Percentiles rank a stretch among this genome's conserved stretches.
These are phyloP conservation scores for Elysia chlorotica DNA, from an alignment of 1,140 invertebrate species.

Conservation along the genomic window DNA sequence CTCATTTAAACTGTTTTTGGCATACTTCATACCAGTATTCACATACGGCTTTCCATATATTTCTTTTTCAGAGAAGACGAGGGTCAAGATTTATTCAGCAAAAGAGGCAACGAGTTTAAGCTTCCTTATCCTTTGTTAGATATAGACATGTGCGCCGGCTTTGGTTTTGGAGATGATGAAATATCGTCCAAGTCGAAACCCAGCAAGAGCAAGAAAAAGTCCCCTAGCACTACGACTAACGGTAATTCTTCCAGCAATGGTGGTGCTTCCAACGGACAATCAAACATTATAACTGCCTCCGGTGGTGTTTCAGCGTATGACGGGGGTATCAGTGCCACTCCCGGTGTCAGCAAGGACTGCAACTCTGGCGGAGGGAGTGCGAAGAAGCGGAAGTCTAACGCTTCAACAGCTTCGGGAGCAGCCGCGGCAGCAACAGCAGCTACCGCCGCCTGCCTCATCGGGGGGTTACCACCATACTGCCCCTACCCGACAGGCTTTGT, in stretches of 20 bases:
- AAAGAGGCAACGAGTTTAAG: constrained; percentile 98
- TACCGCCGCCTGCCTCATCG: constrained; percentile 20
- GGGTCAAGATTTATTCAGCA: constrained; percentile 91
- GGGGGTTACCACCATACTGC: constrained; percentile 18
- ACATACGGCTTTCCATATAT: neutral
- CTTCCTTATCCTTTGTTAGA: constrained; percentile 88
- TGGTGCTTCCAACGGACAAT: too few relatives aligned
- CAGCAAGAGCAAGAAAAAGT: constrained; percentile 68
- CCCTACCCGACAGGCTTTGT: constrained; percentile 49
- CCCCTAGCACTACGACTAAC: neutral
- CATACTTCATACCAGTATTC: too few relatives aligned
- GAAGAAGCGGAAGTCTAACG: constrained; percentile 85
- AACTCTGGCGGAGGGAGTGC: too few relatives aligned
- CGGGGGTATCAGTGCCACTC: constrained; percentile 73
- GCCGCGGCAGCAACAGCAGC: too few relatives aligned
- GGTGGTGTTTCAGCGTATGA: too few relatives aligned
- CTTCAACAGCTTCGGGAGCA: too few relatives aligned
- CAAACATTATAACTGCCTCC: too few relatives aligned
- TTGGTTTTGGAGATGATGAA: constrained; percentile 53
- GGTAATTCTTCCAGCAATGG: neutral
- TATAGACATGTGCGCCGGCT: constrained; percentile 56
- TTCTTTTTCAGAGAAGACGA: constrained; percentile 87
- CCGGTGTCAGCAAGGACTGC: constrained; percentile 88
- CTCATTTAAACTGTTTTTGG: too few relatives aligned
- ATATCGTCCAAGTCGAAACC: constrained; percentile 44